Base-by-base conservation (phyloP, 1,140 invertebrate genomes). In the Muscidifurax raptorellus region DNA sequence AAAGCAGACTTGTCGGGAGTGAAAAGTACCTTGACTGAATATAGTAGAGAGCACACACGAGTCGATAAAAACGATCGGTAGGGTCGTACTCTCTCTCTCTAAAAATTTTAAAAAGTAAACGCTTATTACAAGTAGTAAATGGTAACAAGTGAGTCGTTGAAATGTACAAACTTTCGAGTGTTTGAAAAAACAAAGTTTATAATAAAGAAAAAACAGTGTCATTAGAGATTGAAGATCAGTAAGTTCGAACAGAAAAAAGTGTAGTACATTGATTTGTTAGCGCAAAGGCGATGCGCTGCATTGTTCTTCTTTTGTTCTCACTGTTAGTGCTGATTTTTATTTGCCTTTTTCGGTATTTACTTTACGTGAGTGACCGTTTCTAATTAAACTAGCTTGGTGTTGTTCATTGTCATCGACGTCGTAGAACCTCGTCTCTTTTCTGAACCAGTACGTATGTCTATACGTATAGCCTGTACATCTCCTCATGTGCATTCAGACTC, bases 341-440 rank as follows among this genome's bases (percentile, higher is more conserved):
- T 67, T 36, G 12, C 40, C 18, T 36, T 74, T 74, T 74, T 74
- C 6, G 2, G 52, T 18, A n/a, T 59, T 22, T n/a, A 22, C 6
- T 7, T 59, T n/a, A 15, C 44, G 44, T 0, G 52, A 59, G 52
- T 59, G 52, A n/a, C 6, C 32, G 30, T 74, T 74, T 36, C 27
- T 74, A 74, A n/a, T 12, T 74, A 36, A 74, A 74, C 71, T 74
- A 74, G 32, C 32, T 74, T 74, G 71, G 71, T 40, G 71, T 74
- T 74, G 36, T 36, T 74, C 71, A 72, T 32, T 72, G 28, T 72
- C 69, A 72, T 72, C 27, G 30, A 72, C 12, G 30, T 72, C 25
- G 30, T 7, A 32, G 18, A 47, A 47, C 44, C 44, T 66, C 25
- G 9, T 69, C 28, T 69, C 28, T 69, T 13, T 69, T 69, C 10